Evolutionary conservation across 1,140 invertebrate genomes (phyloP), one percentile per base, ranked within the genome.

Genomic region (Aplysia californica): DNA sequence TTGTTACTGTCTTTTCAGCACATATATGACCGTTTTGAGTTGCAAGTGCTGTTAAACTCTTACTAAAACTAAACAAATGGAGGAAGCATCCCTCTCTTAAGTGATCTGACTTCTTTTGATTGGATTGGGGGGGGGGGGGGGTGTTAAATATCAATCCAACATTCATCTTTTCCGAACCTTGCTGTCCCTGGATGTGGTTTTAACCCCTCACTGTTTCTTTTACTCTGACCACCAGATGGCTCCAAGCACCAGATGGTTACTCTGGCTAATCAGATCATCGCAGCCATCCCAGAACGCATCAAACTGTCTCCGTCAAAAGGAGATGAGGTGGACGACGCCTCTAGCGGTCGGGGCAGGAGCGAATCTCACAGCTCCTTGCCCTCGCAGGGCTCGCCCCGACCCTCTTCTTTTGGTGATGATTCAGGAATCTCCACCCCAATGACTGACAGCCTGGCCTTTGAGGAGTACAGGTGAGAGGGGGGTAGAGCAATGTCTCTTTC

Each of bases 261-360:
- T 70, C 91, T 99, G 85, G 97, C 97, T 65, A 96, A 98, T 88
- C 96, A 98, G 91, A 98, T 99, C 83, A 98, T 99, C 85, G 97
- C 96, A 44, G 97, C 97, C 10, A 96, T 98, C 92, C 97, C 97
- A 71, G 96, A 98, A 81, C 92, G 96, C 84, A 98, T 98, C 86
- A 99, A 98, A 78, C 75, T 84, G 20, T 88, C 84, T 36, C 87
- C 87, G 3, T 82, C 85, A 26, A 82, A 84, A n/a, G 76, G 76
- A 20, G 86, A 87, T n/a, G 83, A 84, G 15, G 61, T 44, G 38
- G 83, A 84, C 35, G 70, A 76, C 33, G 77, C 76, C 21, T 71
- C 75, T 38, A 78, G 71, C 26, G 67, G 80, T n/a, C 66, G 87
- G 21, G 85, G 86, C 35, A 79, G 88, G 15, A 85, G 86, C 77